These are phyloP conservation scores for Macrosteles quadrilineatus DNA, from an alignment of 1,140 invertebrate genomes.

Conservation along the genomic window DNA sequence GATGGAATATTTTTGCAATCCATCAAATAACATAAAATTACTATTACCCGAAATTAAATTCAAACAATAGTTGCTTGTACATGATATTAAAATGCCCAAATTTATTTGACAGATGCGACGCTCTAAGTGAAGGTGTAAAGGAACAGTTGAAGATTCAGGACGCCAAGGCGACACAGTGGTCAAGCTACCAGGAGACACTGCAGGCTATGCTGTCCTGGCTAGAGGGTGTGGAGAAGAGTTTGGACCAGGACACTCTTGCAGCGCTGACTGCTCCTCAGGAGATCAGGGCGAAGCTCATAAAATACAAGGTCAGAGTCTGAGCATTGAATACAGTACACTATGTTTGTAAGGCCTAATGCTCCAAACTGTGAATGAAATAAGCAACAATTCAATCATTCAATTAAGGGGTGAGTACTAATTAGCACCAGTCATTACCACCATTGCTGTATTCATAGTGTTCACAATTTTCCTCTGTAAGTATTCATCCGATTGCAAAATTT, in stretches of 20 bases:
- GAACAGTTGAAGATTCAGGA: constrained; percentile 84
- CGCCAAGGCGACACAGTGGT: constrained; percentile 79
- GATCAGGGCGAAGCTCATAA: constrained; percentile 81
- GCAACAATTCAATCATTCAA: too few species aligned
- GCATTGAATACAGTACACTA: too few species aligned
- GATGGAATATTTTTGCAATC: too few species aligned
- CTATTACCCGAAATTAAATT: too few species aligned
- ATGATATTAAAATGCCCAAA: too few species aligned
- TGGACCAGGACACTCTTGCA: constrained; percentile 70
- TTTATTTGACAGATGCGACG: constrained; percentile 84
- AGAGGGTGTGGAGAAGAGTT: constrained; percentile 78
- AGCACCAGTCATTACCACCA: not conserved
- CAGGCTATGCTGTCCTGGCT: constrained; percentile 84
- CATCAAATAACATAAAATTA: too few species aligned
- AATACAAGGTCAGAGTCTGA: constrained; percentile 67
- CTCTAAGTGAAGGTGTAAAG: constrained; percentile 73
- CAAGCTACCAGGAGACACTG: constrained; percentile 81
- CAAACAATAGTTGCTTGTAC: too few species aligned
- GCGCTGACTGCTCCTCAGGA: constrained; percentile 77
- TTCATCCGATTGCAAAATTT: too few species aligned
- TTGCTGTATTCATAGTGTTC: not conserved
- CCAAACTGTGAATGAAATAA: too few species aligned
- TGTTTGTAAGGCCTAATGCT: too few species aligned
- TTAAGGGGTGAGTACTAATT: constrained; percentile 7
- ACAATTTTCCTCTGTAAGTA: too few species aligned